Conservation (phyloP, 2,888 invertebrate genomes). For the Omphaloscelis lunosa region DNA sequence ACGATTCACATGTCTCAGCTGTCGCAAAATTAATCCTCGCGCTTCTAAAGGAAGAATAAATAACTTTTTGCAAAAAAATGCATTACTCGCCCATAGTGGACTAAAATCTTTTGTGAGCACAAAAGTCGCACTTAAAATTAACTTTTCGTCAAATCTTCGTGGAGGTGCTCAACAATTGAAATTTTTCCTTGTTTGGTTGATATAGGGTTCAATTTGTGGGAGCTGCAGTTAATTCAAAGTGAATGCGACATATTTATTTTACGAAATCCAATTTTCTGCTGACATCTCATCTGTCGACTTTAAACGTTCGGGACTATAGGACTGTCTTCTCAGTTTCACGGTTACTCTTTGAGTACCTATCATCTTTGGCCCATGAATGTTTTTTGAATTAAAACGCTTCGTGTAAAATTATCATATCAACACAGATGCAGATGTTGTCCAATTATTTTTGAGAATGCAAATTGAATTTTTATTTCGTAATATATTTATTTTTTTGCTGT, state of each 20-base stretch:
- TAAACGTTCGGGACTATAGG: conserved; percentile 86
- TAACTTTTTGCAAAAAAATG: conserved; percentile 77
- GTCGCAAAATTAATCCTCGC: conserved; percentile 81
- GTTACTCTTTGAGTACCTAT: conserved; percentile 82
- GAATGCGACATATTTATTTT: conserved; percentile 90
- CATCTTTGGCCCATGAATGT: conserved; percentile 75
- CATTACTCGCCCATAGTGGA: conserved; percentile 79
- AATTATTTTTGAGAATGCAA: conserved; percentile 46
- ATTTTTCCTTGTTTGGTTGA: conserved; percentile 64
- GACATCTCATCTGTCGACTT: conserved; percentile 91
- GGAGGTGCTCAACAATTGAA: conserved; percentile 47
- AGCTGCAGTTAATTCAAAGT: conserved; percentile 78
- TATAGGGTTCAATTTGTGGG: conserved; percentile 69
- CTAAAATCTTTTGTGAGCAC: conserved; percentile 86
- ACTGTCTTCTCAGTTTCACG: conserved; percentile 88
- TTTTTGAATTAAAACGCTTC: conserved; percentile 71
- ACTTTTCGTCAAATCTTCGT: conserved; percentile 80
- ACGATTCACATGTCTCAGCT: conserved; percentile 71
- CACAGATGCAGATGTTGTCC: conserved; percentile 38
- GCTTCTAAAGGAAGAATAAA: conserved; percentile 78
- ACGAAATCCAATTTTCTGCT: conserved; percentile 91
- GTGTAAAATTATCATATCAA: conserved; percentile 61
- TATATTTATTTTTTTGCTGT: conserved; percentile 33
- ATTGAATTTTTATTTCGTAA: conserved; percentile 31
- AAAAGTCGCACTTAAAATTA: conserved; percentile 87